These are phyloP conservation scores for Poecilia wingei DNA, from an alignment of 2,797 vertebrate genomes.

Conservation along the genomic window DNA sequence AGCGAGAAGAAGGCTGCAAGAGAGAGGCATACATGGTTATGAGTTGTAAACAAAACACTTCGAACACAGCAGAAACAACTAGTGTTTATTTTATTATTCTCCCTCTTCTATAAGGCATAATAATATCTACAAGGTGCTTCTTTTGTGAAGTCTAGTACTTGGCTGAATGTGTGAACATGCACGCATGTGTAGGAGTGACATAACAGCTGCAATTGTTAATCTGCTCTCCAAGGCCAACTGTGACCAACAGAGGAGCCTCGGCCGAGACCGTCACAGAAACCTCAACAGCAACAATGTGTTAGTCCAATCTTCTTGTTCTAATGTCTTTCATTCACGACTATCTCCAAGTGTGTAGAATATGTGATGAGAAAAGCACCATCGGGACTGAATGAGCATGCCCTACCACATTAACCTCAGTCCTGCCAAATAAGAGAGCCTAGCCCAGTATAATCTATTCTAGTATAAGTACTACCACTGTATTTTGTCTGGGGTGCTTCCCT, in stretches of 20 bases:
- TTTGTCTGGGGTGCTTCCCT: constrained; percentile 47
- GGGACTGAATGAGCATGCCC: constrained; percentile 29
- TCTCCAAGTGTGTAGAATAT: constrained; percentile 30
- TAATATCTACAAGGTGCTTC: constrained; percentile 12
- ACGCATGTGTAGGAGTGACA: constrained; percentile 59
- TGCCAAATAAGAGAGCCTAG: constrained; percentile 36
- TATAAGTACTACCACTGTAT: constrained; percentile 44
- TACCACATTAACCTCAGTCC: constrained; percentile 56
- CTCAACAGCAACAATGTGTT: constrained; percentile 31
- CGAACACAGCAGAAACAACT: not conserved
- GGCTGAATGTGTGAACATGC: constrained; percentile 59
- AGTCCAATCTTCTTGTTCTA: constrained; percentile 46
- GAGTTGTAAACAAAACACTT: constrained; percentile 24
- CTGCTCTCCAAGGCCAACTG: constrained; percentile 68
- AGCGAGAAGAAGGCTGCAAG: constrained; percentile 87
- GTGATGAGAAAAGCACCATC: constrained; percentile 45
- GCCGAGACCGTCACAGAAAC: constrained; percentile 43
- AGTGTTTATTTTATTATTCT: not conserved
- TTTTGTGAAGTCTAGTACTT: constrained; percentile 26
- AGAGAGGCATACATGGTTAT: constrained; percentile 6
- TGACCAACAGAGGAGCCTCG: constrained; percentile 49
- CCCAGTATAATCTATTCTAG: constrained; percentile 57
- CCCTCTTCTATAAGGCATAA: constrained; percentile 7
- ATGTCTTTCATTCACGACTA: constrained; percentile 49
- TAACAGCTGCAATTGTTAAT: constrained; percentile 79